A percentile compares a stretch with the other conserved stretches of the same genome.
Conservation (phyloP, 23 tunicate genomes). For the Halocynthia aurantium region DNA sequence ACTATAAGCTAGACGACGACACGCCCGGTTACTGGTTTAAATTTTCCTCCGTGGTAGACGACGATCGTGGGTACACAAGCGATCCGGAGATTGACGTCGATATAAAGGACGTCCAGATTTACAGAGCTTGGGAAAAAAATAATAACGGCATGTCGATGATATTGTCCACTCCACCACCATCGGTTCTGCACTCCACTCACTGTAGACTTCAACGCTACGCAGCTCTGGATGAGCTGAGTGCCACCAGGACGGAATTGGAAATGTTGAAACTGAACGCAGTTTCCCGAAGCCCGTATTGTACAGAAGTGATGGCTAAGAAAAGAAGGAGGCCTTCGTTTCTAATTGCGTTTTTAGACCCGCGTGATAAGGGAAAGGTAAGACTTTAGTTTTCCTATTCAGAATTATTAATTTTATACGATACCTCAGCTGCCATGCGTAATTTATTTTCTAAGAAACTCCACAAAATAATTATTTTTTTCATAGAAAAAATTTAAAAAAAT, state of each 20-base stretch:
- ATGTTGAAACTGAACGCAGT: neutral
- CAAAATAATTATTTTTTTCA: no score
- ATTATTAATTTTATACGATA: no score
- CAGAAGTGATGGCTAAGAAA: neutral
- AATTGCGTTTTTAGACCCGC: neutral
- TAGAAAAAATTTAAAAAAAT: no score
- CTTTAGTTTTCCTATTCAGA: neutral
- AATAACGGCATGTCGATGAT: neutral
- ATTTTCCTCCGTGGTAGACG: neutral
- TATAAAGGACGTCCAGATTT: neutral
- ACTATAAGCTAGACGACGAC: neutral
- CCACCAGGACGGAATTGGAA: constrained; percentile 4
- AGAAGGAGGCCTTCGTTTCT: neutral
- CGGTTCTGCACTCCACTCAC: neutral
- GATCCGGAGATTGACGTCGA: constrained; percentile 11
- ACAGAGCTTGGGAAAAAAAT: neutral
- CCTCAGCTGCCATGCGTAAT: no score
- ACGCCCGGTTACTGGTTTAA: neutral
- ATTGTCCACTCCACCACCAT: neutral
- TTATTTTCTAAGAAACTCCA: no score
- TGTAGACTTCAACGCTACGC: neutral
- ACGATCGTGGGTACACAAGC: neutral
- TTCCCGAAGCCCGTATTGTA: neutral
- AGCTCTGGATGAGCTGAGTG: neutral
- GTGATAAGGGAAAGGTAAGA: neutral